Evolutionary conservation across 2,797 vertebrate species (phyloP), one percentile per base, ranked within the genome.

Genomic region (Alosa sapidissima): DNA sequence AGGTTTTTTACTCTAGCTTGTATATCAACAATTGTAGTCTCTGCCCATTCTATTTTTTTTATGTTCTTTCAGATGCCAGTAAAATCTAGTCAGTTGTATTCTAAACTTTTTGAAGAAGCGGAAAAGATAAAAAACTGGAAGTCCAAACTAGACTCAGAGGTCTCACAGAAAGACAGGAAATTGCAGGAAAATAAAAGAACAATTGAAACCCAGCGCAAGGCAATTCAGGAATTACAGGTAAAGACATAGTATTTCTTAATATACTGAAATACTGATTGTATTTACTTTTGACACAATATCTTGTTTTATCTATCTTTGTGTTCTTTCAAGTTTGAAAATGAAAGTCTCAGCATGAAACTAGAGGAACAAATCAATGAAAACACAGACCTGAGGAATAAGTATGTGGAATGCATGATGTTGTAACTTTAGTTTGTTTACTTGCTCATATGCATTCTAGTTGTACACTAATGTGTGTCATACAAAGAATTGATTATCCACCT

Each of bases 61-160:
- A 58, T 88, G 87, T 65, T 60, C 45, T 82, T 8, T 82, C 85
- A 99, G 97, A 94, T 92, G 86, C 83, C 92, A 81, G 92, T 93
- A 87, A 92, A 89, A 87, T 91, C 94, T 81, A 95, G 91, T 88
- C 96, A 96, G 81, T 91, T 98, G 60, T 98, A 97, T 94, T 96
- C 95, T 87, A 97, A 96, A 91, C 91, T 99, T 54, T 96, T 96
- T 93, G 97, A 97, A 90, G 98, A 99, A 89, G 96, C 97, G 89
- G 97, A 98, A 88, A 99, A 97, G 94, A 96, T 99, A 84, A 98
- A 96, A 91, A 93, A 78, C 68, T 99, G 98, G 98, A 98, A 99
- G 91, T 83, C 96, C 58, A 94, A 89, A 90, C 88, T 94, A 83
- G 96, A 98, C 86, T 93, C 91, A 88, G 97, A 98, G 81, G 88